Conservation (phyloP, 2,113 vertebrate genomes). For the Toxotes chatareus region DNA sequence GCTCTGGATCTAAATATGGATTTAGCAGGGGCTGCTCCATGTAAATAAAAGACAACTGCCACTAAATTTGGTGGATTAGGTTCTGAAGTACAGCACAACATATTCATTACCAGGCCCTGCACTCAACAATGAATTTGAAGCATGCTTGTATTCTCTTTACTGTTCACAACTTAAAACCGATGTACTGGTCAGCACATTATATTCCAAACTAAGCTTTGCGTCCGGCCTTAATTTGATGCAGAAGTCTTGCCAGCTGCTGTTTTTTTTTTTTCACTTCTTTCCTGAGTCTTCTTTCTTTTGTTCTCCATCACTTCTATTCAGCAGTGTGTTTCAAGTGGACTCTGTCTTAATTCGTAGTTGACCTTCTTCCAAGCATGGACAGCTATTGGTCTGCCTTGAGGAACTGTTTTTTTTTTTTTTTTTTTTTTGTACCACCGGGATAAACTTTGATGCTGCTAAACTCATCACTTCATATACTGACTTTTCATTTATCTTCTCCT, state of each 20-base stretch:
- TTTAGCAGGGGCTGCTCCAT: background rate
- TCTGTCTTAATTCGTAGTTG: background rate
- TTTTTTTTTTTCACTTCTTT: background rate
- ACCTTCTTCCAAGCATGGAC: background rate
- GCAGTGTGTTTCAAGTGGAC: background rate
- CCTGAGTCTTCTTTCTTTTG: background rate
- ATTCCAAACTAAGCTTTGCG: background rate
- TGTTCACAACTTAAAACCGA: too few species aligned
- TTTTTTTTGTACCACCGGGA: background rate
- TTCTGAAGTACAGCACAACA: too few species aligned
- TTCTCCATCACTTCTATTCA: background rate
- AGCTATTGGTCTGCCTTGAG: background rate
- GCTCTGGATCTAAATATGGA: background rate
- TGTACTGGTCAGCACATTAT: background rate
- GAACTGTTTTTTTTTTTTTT: background rate
- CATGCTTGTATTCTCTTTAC: too few species aligned
- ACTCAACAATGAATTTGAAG: too few species aligned
- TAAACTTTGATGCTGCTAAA: background rate
- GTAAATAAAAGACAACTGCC: background rate
- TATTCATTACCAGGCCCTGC: too few species aligned
- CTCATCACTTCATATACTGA: background rate
- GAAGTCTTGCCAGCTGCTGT: conserved; percentile 5
- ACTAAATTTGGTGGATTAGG: background rate
- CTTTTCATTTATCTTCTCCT: background rate
- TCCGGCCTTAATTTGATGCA: background rate